These are phyloP conservation scores for Dromaius novaehollandiae DNA, from an alignment of 2,113 vertebrate species.

Conservation along the genomic window DNA sequence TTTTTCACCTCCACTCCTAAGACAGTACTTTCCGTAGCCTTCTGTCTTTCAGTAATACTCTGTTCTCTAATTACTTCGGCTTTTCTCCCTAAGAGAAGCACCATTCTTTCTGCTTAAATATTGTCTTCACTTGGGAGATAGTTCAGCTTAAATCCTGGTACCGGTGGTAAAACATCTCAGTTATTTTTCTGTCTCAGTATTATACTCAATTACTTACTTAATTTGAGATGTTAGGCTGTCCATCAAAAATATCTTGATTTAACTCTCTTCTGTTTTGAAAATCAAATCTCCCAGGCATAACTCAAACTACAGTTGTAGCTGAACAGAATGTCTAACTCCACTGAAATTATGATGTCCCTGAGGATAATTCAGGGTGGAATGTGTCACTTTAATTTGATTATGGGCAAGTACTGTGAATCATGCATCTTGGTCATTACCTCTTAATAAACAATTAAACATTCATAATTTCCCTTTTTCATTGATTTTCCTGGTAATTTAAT, in stretches of 20 bases:
- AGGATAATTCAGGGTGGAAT: neutral
- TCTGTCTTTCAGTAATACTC: neutral
- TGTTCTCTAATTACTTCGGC: neutral
- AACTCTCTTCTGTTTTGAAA: neutral
- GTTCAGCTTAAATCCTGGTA: neutral
- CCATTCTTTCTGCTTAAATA: neutral
- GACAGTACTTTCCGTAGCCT: neutral
- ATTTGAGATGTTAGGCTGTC: neutral
- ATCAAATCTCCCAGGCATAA: neutral
- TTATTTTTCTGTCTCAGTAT: neutral
- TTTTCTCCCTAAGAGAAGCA: neutral
- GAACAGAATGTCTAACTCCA: rapidly evolving
- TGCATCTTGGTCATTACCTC: neutral
- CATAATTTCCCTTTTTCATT: neutral
- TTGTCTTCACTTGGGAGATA: neutral
- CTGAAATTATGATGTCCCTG: neutral
- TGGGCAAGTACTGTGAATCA: neutral
- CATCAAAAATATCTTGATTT: neutral
- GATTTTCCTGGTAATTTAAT: neutral
- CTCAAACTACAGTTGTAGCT: neutral
- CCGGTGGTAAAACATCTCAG: neutral
- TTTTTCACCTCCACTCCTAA: neutral
- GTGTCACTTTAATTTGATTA: neutral
- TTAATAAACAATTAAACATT: neutral
- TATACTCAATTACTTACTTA: neutral